phyloP scores from a whole-genome alignment of 2,113 vertebrate genomes.

The Tragulus kanchil region DNA sequence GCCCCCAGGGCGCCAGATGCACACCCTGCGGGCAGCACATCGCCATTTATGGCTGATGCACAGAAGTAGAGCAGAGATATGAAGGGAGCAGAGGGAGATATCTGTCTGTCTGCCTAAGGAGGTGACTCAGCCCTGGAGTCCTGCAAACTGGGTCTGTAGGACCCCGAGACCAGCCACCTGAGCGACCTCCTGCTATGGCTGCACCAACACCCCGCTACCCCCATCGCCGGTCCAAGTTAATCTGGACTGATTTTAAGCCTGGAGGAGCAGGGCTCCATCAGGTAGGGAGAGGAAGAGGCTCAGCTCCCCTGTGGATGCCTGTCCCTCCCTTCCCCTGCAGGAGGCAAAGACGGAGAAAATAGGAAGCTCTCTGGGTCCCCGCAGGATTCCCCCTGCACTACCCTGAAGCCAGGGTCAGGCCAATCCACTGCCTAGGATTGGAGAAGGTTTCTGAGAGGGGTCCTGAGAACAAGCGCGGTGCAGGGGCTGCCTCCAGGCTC shows the following conservation, averaged over 20 bases:
- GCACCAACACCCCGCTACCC: accelerated
- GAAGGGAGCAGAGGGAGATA: background rate
- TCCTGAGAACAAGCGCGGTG: background rate
- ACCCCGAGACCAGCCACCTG: background rate
- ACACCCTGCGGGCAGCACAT: accelerated
- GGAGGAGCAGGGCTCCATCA: background rate
- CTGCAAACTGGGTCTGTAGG: background rate
- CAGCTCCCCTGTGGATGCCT: background rate
- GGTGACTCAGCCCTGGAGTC: background rate
- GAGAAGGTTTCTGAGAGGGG: background rate
- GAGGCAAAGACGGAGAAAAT: too few species aligned
- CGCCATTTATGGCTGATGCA: background rate
- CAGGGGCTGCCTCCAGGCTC: accelerated
- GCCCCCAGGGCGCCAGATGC: accelerated
- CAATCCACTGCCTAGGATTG: accelerated
- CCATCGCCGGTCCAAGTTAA: too few species aligned
- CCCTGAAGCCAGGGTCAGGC: background rate
- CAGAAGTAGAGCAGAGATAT: background rate
- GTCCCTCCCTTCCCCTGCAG: background rate
- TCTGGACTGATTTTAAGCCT: background rate
- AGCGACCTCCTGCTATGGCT: background rate
- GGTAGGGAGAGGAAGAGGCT: background rate
- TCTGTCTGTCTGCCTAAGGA: background rate
- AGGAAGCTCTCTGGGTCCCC: background rate
- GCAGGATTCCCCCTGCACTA: background rate